Evolutionary conservation across 2,888 invertebrate species (phyloP), one percentile per base, ranked within the genome.

Genomic region (Sinhomidia bicolor): DNA sequence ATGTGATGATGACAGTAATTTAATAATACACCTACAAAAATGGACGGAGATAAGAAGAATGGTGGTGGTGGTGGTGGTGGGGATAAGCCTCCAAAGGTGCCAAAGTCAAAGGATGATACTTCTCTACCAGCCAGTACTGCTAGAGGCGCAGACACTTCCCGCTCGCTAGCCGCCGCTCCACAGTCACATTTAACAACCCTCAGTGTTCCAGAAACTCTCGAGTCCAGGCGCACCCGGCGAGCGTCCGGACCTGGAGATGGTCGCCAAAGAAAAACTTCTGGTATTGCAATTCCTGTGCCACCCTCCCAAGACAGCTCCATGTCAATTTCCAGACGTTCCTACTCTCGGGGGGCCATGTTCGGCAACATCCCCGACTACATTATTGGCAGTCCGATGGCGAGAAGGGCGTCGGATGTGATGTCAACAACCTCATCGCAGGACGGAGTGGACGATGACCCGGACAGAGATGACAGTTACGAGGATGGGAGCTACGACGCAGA

Each of bases 361-460:
- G 89, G 86, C n/a, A 82, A 89, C 26, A 83, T 89, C 26, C 89
- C 89, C 23, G 89, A 86, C 17, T 86, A 79, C 41, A 82, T 89
- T 36, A 7, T 36, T 36, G 89, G 89, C 0, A 83, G 65, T 23
- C 88, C 83, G 14, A 65, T 62, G 41, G 29, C 54, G 10, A 65
- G 89, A 71, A 51, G 89, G 26, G 79, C 85, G 14, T 85, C 89
- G 12, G 88, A 84, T 44, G 84, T 83, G 3, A 83, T 88, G 83
- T 82, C 74, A 26, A 62, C 68, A 7, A 32, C 62, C 12, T 86
- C 62, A 41, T 60, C 62, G 47, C 36, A 23, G 17, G 79, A 68
- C 14, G 29, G 44, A 17, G 68, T 23, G 20, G 86, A 78, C 12
- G 87, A 87, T 32, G 82, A 82, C 26, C 32, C 14, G 9, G 81